Evolutionary conservation across 2,797 vertebrate genomes (phyloP).

Genomic region (Tenualosa ilisha): DNA sequence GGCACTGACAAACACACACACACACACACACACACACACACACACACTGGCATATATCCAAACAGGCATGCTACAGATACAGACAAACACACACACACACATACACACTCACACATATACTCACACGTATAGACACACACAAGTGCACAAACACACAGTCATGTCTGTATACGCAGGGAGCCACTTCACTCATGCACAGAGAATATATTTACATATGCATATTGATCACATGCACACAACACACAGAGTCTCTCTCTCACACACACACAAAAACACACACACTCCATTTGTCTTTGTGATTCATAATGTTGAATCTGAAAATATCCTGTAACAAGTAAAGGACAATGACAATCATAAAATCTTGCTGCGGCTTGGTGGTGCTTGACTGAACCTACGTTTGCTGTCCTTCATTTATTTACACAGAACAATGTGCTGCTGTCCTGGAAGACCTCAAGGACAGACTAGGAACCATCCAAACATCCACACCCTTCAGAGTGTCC

Average conservation of each 20-base stretch:
- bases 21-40: constrained; percentile 18
- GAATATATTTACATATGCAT: too few species aligned
- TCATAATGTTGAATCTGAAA: neutral
- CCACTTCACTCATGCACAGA: neutral
- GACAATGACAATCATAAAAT: neutral
- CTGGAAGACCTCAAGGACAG: neutral
- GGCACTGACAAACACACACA: constrained; percentile 9
- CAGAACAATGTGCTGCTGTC: neutral
- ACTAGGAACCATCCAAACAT: too few species aligned
- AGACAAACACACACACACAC: neutral
- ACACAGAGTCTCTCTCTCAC: too few species aligned
- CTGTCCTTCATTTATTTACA: neutral
- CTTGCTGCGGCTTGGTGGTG: neutral
- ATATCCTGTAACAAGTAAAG: neutral
- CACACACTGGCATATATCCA: neutral
- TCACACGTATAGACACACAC: neutral
- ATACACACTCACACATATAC: neutral
- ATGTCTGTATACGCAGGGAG: neutral
- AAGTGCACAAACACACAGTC: neutral
- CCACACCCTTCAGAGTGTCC: neutral
- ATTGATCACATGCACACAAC: neutral
- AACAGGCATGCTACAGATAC: neutral
- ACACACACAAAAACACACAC: neutral
- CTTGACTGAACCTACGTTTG: neutral
- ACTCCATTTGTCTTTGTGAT: neutral